These are phyloP conservation scores for Eupsilia transversa DNA, from an alignment of 2,888 invertebrate genomes.

Conservation along the genomic window DNA sequence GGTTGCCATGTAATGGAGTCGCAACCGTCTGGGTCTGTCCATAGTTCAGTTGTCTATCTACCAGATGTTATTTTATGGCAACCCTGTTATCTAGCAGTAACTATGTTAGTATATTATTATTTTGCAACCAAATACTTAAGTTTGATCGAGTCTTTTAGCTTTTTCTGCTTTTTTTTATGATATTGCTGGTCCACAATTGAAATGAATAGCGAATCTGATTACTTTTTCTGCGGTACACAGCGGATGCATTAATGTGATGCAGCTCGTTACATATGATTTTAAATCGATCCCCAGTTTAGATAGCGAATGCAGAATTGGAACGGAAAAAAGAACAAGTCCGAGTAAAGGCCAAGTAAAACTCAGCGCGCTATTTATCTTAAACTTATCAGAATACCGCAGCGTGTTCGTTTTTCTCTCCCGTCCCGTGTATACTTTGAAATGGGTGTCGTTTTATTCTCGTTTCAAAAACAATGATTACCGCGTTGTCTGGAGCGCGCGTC, in stretches of 20 bases:
- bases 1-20: not conserved
- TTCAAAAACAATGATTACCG: constrained; percentile 88
- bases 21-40: too few species aligned
- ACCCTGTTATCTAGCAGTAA: not conserved
- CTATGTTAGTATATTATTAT: not conserved
- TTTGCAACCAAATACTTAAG: not conserved
- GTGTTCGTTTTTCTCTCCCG: constrained; percentile 84
- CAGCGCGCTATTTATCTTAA: constrained; percentile 88
- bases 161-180: constrained; percentile 5
- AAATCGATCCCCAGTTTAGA: constrained; percentile 79
- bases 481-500: constrained; percentile 81
- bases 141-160: not conserved
- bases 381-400: constrained; percentile 86
- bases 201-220: constrained; percentile 34
- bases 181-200: constrained; percentile 19
- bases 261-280: constrained; percentile 77
- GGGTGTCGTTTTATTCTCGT: constrained; percentile 84
- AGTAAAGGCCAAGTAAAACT: constrained; percentile 84
- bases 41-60: not conserved
- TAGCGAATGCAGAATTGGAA: constrained; percentile 77
- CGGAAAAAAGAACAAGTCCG: constrained; percentile 76
- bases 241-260: constrained; percentile 69
- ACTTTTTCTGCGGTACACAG: constrained; percentile 46
- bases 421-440: constrained; percentile 84
- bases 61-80: not conserved